phyloP scores from a whole-genome alignment of 2,888 invertebrate species.

The Nematopogon swammerdamellus region DNA sequence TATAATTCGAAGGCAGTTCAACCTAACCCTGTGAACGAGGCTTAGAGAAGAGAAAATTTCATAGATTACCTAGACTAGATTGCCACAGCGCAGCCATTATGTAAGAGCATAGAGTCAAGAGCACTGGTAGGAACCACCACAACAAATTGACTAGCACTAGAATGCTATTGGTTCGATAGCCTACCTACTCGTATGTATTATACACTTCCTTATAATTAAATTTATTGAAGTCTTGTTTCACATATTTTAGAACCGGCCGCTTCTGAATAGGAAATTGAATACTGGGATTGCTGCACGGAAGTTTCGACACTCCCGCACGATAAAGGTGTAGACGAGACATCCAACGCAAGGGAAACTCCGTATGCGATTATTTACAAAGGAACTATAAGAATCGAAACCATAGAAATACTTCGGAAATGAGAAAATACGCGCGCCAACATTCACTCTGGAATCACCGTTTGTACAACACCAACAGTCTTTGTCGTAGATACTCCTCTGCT shows the following conservation, averaged over 20 bases:
- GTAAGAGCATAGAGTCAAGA: neutral
- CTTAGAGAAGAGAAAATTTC: too few species aligned
- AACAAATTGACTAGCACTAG: constrained; percentile 45
- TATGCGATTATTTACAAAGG: too few species aligned
- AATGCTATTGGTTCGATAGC: constrained; percentile 25
- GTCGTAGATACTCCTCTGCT: neutral
- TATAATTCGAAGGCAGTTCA: too few species aligned
- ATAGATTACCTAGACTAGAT: too few species aligned
- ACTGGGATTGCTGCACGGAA: constrained; percentile 5
- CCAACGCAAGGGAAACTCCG: too few species aligned
- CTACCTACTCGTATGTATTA: constrained; percentile 30
- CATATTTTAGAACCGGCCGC: constrained; percentile 44
- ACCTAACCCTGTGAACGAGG: too few species aligned
- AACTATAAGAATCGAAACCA: too few species aligned
- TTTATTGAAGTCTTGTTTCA: constrained; percentile 44
- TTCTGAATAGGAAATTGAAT: constrained; percentile 24
- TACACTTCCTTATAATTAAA: constrained; percentile 27
- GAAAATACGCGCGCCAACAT: too few species aligned
- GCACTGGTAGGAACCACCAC: constrained; percentile 43
- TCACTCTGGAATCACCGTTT: neutral
- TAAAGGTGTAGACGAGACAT: neutral
- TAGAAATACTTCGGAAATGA: too few species aligned
- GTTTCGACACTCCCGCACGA: neutral
- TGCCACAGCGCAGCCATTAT: too few species aligned
- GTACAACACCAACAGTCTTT: neutral